Base-by-base conservation (phyloP, 2,888 invertebrate species). In the Tridacna crocea region DNA sequence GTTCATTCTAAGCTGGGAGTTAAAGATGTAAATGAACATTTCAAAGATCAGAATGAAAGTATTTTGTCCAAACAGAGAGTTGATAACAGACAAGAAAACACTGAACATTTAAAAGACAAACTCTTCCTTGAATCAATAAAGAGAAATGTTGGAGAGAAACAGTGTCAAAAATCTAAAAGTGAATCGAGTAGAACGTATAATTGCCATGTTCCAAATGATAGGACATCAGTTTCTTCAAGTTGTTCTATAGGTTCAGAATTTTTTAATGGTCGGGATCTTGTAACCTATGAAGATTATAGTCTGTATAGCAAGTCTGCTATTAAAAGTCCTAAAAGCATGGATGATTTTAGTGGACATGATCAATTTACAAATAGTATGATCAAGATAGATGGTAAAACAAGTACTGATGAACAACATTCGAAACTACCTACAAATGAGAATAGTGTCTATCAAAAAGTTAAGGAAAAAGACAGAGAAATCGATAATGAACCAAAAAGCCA, bases 41-140 rank as follows among this genome's bases (percentile, higher is more conserved):
- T 55, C 15, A 55, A 55, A 15, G 11, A 55, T 15, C 55, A 55
- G 19, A 55, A 55, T 55, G 55, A 36, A 36, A 36, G 3, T 10
- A 55, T 55, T 6, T 19, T 22, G 3, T 22, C 19, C 4, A 15
- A 61, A 24, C 61, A 61, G 61, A 61, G 13, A 22, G 19, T 55
- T 15, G 46, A 51, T 51, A 70, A 24, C 15, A 24, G 51, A 48
- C 47, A 70, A 12, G 24, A 36, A 15, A 26, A 51, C 26, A 19
- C 48, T 51, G 51, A 70, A 17, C 8, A 51, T 10, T 26, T 48
- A 17, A 70, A 70, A 51, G 70, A 70, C 22, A 22, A 26, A 70
- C 51, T 51, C 12, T 70, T 70, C 22, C 46, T 70, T 46, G n/a
- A 51, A 26, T 24, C 70, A 15, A 51, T 70, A 26, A 70, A 70